A percentile compares a stretch with the other conserved stretches of the same genome.
Evolutionary conservation across 2,797 vertebrate species (phyloP).

Genomic region (Buceros bicornis): DNA sequence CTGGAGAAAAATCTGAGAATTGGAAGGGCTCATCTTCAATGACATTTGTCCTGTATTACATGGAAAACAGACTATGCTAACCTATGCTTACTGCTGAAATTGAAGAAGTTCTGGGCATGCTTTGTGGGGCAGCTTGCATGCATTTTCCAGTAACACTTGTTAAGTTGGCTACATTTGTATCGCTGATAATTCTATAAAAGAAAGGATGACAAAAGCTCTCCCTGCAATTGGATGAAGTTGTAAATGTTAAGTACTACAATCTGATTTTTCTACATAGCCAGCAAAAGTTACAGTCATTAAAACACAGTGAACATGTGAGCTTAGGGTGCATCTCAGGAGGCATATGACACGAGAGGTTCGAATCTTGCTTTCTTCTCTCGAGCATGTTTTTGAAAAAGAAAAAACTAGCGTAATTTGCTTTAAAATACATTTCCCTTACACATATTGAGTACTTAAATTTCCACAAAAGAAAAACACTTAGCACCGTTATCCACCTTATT

Average conservation of each 20-base stretch:
- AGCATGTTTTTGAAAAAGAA: not conserved
- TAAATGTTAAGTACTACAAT: not conserved
- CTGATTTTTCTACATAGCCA: conserved; percentile 37
- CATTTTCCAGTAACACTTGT: not conserved
- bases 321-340: not conserved
- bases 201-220: not conserved
- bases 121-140: accelerated
- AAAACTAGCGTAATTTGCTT: not conserved
- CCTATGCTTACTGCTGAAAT: not conserved
- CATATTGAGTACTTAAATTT: not conserved
- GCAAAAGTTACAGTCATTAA: conserved; percentile 46
- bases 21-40: not conserved
- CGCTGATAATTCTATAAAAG: not conserved
- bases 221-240: not conserved
- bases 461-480: not conserved
- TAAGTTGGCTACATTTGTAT: not conserved
- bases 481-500: not conserved
- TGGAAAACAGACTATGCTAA: not conserved
- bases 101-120: not conserved
- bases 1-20: not conserved
- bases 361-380: not conserved
- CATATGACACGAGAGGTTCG: not conserved
- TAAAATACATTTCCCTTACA: not conserved
- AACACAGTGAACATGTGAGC: not conserved
- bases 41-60: not conserved